These are phyloP conservation scores for Myzus persicae DNA, from an alignment of 1,140 invertebrate genomes.

Conservation along the genomic window DNA sequence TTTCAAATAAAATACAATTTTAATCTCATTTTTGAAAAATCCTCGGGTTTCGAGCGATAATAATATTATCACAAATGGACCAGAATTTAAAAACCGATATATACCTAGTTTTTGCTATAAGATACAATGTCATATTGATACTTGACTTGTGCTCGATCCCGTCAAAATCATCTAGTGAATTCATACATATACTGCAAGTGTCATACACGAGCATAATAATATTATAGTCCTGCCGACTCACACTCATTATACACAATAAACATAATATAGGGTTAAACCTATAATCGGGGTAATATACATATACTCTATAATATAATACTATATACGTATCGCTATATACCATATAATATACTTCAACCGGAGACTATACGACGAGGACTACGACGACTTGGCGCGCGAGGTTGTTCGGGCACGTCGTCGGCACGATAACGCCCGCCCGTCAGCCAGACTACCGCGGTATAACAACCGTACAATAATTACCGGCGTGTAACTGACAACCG, in stretches of 20 bases:
- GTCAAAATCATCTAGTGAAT: neutral
- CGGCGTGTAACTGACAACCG: constrained; percentile 51
- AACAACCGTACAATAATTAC: constrained; percentile 51
- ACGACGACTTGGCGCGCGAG: neutral
- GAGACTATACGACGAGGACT: neutral
- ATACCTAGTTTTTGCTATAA: too few relatives aligned
- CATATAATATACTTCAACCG: neutral
- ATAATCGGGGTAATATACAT: neutral
- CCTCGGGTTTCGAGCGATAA: too few relatives aligned
- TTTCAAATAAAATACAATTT: neutral
- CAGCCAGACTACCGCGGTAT: neutral
- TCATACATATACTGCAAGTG: neutral
- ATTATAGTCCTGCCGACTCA: neutral
- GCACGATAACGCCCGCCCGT: neutral
- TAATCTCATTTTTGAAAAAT: neutral
- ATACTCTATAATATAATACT: neutral
- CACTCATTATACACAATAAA: neutral
- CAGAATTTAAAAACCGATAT: neutral
- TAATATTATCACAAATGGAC: too few relatives aligned
- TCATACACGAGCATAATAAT: neutral
- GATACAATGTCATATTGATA: too few relatives aligned
- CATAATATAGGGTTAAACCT: neutral
- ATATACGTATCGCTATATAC: neutral
- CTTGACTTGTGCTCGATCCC: neutral
- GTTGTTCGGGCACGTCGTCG: neutral